Evolutionary conservation across 2,888 invertebrate species (phyloP).

Genomic region (Sesia apiformis): DNA sequence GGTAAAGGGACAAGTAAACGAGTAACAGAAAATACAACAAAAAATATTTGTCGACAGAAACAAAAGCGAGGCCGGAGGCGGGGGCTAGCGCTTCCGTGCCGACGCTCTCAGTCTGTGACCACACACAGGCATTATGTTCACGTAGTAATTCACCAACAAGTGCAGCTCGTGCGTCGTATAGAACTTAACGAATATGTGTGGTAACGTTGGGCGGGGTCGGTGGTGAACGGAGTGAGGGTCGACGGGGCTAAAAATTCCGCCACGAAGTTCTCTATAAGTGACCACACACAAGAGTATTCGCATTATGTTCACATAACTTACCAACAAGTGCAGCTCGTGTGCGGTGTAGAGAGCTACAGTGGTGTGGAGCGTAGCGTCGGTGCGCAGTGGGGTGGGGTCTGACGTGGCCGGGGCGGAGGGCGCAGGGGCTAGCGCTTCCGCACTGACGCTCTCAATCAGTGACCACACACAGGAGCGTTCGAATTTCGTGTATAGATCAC

Average conservation of each 20-base stretch:
- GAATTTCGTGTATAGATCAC: slow-evolving; percentile 86
- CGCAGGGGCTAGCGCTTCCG: slow-evolving; percentile 45
- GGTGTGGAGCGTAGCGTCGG: slow-evolving; percentile 24
- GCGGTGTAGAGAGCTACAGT: slow-evolving; percentile 40
- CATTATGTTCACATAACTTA: slow-evolving; percentile 8
- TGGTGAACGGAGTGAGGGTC: no score
- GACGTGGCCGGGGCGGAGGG: slow-evolving; percentile 23
- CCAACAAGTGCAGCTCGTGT: slow-evolving; percentile 41
- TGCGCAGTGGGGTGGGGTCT: slow-evolving; percentile 16
- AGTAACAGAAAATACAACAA: no score
- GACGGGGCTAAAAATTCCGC: no score
- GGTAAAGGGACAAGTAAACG: no score
- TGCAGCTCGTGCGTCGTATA: no score
- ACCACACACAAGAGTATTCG: no score
- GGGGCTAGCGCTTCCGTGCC: slow-evolving; percentile 47
- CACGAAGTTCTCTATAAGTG: no score
- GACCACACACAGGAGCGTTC: slow-evolving; percentile 86
- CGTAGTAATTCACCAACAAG: no score
- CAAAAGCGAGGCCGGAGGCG: slow-evolving; percentile 19
- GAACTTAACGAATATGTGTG: no score
- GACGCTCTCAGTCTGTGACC: slow-evolving; percentile 84
- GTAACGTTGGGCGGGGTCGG: no score
- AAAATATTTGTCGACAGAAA: no score
- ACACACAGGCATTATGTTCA: slow-evolving; percentile 66
- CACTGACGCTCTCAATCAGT: slow-evolving; percentile 80